A percentile compares a stretch with the other conserved stretches of the same genome.
These are phyloP conservation scores for Prenolepis imparis DNA, from an alignment of 2,888 invertebrate genomes.

Conservation along the genomic window DNA sequence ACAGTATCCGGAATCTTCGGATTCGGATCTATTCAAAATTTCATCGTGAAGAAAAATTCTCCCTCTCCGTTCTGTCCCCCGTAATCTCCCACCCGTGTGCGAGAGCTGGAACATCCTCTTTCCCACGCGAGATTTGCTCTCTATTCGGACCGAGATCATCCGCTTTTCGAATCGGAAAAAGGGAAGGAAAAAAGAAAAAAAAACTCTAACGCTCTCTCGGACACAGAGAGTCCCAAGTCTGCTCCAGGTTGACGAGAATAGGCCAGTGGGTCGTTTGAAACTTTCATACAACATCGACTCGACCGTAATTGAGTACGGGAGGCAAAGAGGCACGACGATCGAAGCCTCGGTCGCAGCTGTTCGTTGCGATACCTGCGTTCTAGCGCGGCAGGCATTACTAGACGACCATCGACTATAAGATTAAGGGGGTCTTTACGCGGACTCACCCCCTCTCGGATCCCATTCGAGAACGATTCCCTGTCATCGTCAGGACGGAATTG, in stretches of 20 bases:
- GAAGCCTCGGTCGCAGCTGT: conserved; percentile 73
- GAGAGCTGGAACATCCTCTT: not conserved
- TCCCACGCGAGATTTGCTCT: not conserved
- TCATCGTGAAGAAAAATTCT: not conserved
- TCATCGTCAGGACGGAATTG: not conserved
- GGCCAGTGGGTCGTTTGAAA: conserved; percentile 72
- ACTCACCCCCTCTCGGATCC: not conserved
- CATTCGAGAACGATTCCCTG: not conserved
- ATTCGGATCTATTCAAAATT: conserved; percentile 3
- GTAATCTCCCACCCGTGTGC: not conserved
- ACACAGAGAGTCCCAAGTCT: conserved; percentile 16
- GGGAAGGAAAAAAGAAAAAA: not conserved
- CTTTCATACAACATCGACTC: conserved; percentile 78
- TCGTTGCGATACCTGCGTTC: conserved; percentile 53
- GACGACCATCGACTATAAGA: not conserved
- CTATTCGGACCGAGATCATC: not conserved
- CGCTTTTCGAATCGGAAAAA: not conserved
- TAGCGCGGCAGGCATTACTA: conserved; percentile 3
- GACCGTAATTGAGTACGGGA: conserved; percentile 62
- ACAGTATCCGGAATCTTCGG: not conserved
- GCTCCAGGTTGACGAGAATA: conserved; percentile 58
- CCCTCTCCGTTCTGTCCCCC: not conserved
- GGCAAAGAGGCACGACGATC: conserved; percentile 61
- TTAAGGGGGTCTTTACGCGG: not conserved
- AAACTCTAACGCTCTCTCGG: conserved; percentile 8